Base-by-base conservation (phyloP, 2,797 vertebrate species). In the Tadarida brasiliensis region DNA sequence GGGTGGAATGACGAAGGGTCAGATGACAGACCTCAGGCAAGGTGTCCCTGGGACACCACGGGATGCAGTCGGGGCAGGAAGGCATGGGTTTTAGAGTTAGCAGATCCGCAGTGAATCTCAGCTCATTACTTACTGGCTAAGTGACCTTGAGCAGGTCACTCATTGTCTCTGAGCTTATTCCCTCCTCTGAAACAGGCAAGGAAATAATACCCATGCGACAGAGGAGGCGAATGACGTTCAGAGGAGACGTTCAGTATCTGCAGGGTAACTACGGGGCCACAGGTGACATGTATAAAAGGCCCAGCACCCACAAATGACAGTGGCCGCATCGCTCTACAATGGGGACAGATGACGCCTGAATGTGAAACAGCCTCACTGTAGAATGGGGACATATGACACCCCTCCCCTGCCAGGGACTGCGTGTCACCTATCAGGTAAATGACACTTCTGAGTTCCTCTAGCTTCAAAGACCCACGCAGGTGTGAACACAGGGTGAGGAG, bases 21-120 rank as follows among this genome's bases (percentile, higher is more conserved):
- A 65, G 81, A 16, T 0, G 20, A 49, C 0, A 9, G 12, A 19
- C 17, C 84, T 22, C 51, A 14, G 35, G n/a, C 6, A 5, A 49
- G 11, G 12, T 20, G 8, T 35, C 61, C 63, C 73, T 0, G 1
- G 65, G 77, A 33, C 30, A 17, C 12, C 30, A 1, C 0, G 3
- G 51, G 57, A n/a, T 11, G 19, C 56, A 57, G 47, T 3, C 20
- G 16, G 61, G 10, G 20, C 1, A 30, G 35, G 1, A 2, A 16
- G 35, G 24, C 0, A 0, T 1, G 30, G 5, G 9, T 24, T 80
- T 49, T 14, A 11, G 49, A 49, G 71, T 56, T 1, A 7, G n/a
- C 0, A 2, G 86, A 15, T 28, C 49, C 56, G 63, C 68, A 73
- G 1, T 20, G n/a, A 70, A 39, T 51, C 28, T 65, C 61, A 15